phyloP scores from a whole-genome alignment of 1,140 invertebrate species.

The Pseudachorutes palmiensis region DNA sequence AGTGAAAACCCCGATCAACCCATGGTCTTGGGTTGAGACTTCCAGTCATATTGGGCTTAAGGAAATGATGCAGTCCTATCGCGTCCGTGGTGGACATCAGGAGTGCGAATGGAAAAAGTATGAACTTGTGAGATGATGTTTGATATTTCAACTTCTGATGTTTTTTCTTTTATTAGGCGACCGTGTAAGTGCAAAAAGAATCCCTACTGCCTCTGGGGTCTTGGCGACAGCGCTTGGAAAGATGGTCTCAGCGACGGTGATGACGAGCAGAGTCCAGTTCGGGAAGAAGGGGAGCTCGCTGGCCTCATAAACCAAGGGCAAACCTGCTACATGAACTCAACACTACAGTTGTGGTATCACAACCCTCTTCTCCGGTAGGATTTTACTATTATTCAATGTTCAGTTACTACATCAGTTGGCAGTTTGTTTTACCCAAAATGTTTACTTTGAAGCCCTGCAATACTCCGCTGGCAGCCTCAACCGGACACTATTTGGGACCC shows the following conservation, averaged over 20 bases:
- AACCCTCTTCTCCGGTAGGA: slow-evolving; percentile 54
- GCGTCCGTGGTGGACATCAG: not conserved
- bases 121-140: too few relatives aligned
- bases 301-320: slow-evolving; percentile 63
- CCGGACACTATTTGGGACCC: slow-evolving; percentile 46
- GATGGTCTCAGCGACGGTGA: slow-evolving; percentile 37
- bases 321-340: slow-evolving; percentile 65
- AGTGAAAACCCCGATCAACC: not conserved
- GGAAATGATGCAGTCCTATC: not conserved
- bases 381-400: slow-evolving; percentile 4
- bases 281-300: slow-evolving; percentile 49
- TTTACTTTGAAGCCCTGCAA: slow-evolving; percentile 46
- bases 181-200: slow-evolving; percentile 53
- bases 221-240: slow-evolving; percentile 53
- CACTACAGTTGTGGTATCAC: slow-evolving; percentile 65
- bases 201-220: slow-evolving; percentile 55
- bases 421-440: not conserved
- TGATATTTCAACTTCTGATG: too few relatives aligned
- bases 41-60: not conserved
- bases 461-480: slow-evolving; percentile 55
- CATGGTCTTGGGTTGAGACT: slow-evolving; percentile 4
- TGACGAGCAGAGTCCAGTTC: slow-evolving; percentile 27
- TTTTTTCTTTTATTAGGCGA: slow-evolving; percentile 43
- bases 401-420: not conserved
- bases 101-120: not conserved